phyloP scores from a whole-genome alignment of 2,888 invertebrate species.

The Proisotoma minuta region DNA sequence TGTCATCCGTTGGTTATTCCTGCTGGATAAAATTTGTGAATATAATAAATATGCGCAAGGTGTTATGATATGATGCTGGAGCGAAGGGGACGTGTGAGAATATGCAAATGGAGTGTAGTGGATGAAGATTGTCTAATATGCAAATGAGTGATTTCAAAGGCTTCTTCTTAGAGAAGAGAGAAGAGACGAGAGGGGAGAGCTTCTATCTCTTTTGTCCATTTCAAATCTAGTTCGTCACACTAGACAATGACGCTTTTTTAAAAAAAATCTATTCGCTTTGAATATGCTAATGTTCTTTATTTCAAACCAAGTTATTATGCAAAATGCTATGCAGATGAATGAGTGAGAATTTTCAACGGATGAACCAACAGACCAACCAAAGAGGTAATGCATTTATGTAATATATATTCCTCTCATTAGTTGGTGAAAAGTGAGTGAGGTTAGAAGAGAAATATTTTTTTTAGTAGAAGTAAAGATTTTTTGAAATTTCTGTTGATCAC shows the following conservation, averaged over 20 bases:
- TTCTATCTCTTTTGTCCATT: slow-evolving; percentile 10
- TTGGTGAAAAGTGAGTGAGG: not conserved
- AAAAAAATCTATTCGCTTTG: slow-evolving; percentile 6
- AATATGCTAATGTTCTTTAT: slow-evolving; percentile 10
- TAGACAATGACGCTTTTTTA: slow-evolving; percentile 4
- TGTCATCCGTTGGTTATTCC: not conserved
- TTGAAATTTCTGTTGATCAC: not conserved
- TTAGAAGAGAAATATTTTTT: not conserved
- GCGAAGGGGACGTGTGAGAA: slow-evolving; percentile 5
- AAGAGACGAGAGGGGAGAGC: not conserved
- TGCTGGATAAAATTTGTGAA: too few species aligned
- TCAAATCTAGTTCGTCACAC: slow-evolving; percentile 13
- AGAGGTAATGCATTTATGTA: too few species aligned
- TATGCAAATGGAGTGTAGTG: slow-evolving; percentile 1
- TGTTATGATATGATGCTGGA: not conserved
- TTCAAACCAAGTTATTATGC: not conserved
- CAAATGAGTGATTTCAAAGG: slow-evolving; percentile 9
- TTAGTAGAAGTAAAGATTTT: not conserved
- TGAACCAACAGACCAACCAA: not conserved
- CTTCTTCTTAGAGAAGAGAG: not conserved
- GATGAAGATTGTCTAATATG: slow-evolving; percentile 10
- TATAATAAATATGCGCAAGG: too few species aligned
- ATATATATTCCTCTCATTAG: not conserved
- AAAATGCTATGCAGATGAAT: not conserved
- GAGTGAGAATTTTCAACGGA: not conserved